phyloP scores from a whole-genome alignment of 2,888 invertebrate genomes.

The Heterodera filipjevi region DNA sequence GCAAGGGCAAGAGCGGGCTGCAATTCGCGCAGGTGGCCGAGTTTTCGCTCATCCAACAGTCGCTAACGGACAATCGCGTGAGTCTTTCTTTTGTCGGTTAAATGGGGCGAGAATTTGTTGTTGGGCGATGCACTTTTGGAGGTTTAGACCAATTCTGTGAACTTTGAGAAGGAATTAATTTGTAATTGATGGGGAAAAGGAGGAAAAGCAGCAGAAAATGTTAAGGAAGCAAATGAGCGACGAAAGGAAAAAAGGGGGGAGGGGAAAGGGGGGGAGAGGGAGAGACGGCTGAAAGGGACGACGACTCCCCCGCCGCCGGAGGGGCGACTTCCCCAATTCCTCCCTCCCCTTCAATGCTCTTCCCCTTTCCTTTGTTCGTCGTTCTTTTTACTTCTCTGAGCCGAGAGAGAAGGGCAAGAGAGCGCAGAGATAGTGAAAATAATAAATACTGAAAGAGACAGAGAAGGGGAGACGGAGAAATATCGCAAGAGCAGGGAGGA shows the following conservation, averaged over 20 bases:
- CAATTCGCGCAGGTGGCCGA: slow-evolving; percentile 65
- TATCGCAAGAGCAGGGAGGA: not conserved
- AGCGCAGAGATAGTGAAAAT: not conserved
- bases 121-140: not conserved
- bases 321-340: not conserved
- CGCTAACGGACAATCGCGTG: slow-evolving; percentile 61
- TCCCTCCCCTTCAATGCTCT: not conserved
- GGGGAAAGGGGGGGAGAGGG: not conserved
- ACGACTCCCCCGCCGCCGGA: not conserved
- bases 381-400: not conserved
- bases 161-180: not conserved
- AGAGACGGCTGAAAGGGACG: not conserved
- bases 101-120: not conserved
- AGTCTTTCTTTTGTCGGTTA: slow-evolving; percentile 27
- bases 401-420: not conserved
- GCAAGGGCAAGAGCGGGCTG: slow-evolving; percentile 62
- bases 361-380: not conserved
- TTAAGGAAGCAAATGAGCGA: not conserved
- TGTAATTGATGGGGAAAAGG: not conserved
- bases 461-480: not conserved
- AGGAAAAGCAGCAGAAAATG: not conserved
- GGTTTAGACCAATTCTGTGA: not conserved
- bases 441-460: not conserved
- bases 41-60: slow-evolving; percentile 60
- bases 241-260: not conserved